Evolutionary conservation across 2,797 vertebrate species (phyloP).

Genomic region (Cryptoprocta ferox): DNA sequence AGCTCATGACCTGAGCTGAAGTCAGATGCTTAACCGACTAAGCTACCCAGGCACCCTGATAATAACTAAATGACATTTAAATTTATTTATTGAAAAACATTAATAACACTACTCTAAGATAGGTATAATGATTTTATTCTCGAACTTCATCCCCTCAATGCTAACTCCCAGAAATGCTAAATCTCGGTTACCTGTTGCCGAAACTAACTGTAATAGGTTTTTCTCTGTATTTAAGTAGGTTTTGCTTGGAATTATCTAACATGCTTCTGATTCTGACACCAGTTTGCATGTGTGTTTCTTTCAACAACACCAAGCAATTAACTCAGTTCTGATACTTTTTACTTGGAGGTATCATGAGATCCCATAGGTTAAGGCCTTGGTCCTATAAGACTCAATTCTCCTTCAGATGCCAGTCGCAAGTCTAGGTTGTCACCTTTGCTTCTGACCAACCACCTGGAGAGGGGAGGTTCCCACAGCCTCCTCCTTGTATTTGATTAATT

Average conservation of each 20-base stretch:
- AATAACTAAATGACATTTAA: constrained; percentile 16
- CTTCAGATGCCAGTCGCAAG: background rate
- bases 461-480: background rate
- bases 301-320: background rate
- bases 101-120: background rate
- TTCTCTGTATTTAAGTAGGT: background rate
- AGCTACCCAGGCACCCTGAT: background rate
- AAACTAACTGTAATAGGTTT: background rate
- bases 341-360: background rate
- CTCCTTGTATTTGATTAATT: background rate
- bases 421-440: background rate
- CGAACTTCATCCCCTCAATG: background rate
- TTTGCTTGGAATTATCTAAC: constrained; percentile 27
- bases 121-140: background rate
- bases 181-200: background rate
- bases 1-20: too few relatives aligned
- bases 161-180: background rate
- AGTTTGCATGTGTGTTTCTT: background rate
- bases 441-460: background rate
- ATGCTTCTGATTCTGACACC: background rate
- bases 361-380: background rate
- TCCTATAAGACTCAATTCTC: background rate
- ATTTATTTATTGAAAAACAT: constrained; percentile 2
- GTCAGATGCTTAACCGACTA: too few relatives aligned
- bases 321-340: background rate